A percentile compares a stretch with the other conserved stretches of the same genome.
Evolutionary conservation across 2,113 vertebrate genomes (phyloP).

Genomic region (Craseonycteris thonglongyai): DNA sequence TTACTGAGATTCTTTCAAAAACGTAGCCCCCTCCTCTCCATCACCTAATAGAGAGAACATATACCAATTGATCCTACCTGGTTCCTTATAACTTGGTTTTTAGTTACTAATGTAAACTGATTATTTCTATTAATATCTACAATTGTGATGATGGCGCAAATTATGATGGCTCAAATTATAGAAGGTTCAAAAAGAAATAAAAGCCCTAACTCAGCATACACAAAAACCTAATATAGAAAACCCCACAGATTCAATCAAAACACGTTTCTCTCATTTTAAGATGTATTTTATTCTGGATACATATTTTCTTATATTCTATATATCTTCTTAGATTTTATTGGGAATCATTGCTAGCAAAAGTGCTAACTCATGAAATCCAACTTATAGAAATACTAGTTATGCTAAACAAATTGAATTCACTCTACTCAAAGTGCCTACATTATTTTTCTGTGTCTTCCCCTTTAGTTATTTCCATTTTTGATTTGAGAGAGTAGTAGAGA

Average conservation of each 20-base stretch:
- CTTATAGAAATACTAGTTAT: neutral
- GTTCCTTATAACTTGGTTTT: neutral
- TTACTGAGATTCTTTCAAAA: conserved; percentile 12
- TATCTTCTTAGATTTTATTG: neutral
- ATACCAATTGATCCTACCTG: neutral
- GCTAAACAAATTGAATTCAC: conserved; percentile 31
- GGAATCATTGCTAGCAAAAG: conserved; percentile 22
- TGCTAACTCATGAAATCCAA: neutral
- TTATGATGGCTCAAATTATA: neutral
- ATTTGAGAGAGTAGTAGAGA: neutral
- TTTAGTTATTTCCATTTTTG: neutral
- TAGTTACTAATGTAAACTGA: neutral
- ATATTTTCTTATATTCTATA: neutral
- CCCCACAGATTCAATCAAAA: neutral
- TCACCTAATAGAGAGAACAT: neutral
- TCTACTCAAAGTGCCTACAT: neutral
- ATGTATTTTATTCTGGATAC: neutral
- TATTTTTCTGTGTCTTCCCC: conserved; percentile 24
- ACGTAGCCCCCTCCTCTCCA: neutral
- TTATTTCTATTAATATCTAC: neutral
- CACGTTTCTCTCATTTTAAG: conserved; percentile 30
- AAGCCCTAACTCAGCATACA: neutral
- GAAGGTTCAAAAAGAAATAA: neutral
- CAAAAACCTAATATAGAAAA: neutral
- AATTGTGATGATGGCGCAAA: too few species aligned